Evolutionary conservation across 2,888 invertebrate genomes (phyloP), one percentile per base, ranked within the genome.

Genomic region (Netelia melanura): DNA sequence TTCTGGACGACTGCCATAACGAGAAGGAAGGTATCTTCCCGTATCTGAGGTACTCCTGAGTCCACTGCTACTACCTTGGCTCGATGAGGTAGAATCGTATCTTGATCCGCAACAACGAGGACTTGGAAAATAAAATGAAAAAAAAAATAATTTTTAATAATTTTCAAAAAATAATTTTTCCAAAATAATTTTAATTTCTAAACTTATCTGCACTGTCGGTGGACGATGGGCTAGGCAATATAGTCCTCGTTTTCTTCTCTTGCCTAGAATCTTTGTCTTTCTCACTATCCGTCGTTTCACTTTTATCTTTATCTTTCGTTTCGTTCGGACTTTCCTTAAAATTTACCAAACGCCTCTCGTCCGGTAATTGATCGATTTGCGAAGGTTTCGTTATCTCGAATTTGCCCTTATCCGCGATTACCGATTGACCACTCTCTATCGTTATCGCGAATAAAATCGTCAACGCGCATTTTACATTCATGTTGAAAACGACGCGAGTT

Each of bases 81-180:
- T 58, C 3, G 86, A 84, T 1, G 87, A 83, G 25, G 72, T 72
- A 23, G 82, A 77, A 30, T 85, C 87, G 76, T 89, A 88, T 74
- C 88, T 90, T 17, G 87, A 79, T 9, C 89, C 89, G 74, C 92
- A 92, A 78, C 92, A 92, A 70, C 87, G 89, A 83, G 87, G 87
- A 83, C 91, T 89, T 91, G 88, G 68, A 81, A 64, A 78, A 75
- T 58, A 64, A 78, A 85, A 62, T 43, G 54, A 6, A 38, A 38
- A 38, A 38, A 38, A 54, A 48, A 9, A 54, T 54, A 30, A 30
- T 83, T 44, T 23, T 21, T 8, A n/a, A 62, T 44, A 64, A 23
- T 72, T 25, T 30, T 25, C 43, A 21, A 30, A 30, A 6, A 6
- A 23, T 9, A 2, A 54, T 30, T 9, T n/a, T 30, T 71, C 70